Evolutionary conservation across 2,888 invertebrate species (phyloP).

Genomic region (Slavum lentiscoides): DNA sequence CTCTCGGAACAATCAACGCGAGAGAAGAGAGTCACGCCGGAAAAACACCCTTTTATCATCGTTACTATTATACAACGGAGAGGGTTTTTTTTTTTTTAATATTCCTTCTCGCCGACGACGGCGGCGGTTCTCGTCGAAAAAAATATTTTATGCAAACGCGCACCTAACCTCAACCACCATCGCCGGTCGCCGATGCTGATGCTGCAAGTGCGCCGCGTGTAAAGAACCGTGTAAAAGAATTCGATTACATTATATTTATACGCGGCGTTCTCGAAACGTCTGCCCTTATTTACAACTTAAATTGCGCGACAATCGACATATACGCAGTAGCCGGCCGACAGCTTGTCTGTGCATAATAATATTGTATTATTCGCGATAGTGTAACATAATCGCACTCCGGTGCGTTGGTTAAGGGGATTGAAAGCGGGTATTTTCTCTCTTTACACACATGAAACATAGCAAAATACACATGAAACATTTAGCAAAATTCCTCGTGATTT

Average conservation of each 20-base stretch:
- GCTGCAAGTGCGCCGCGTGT: background rate
- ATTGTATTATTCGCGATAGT: background rate
- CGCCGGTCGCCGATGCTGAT: too few species aligned
- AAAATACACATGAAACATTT: too few species aligned
- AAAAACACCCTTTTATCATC: slow-evolving; percentile 19
- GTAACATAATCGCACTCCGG: too few species aligned
- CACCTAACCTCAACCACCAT: too few species aligned
- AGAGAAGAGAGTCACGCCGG: background rate
- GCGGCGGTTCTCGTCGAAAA: background rate
- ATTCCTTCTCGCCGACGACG: background rate
- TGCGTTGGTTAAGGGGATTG: too few species aligned
- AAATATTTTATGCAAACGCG: slow-evolving; percentile 29
- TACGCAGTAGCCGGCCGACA: background rate
- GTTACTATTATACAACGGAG: background rate
- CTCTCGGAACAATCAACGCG: slow-evolving; percentile 31
- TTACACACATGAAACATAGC: too few species aligned
- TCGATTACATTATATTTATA: slow-evolving; percentile 17
- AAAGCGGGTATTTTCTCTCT: too few species aligned
- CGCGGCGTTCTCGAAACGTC: slow-evolving; percentile 38
- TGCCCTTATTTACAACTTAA: slow-evolving; percentile 52
- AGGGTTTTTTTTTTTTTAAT: background rate
- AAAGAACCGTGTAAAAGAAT: slow-evolving; percentile 34
- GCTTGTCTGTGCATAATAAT: background rate
- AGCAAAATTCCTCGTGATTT: too few species aligned
- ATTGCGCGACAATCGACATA: slow-evolving; percentile 40